Conservation (phyloP, 2,888 invertebrate species). For the Hirtodrosophila cameraria region DNA sequence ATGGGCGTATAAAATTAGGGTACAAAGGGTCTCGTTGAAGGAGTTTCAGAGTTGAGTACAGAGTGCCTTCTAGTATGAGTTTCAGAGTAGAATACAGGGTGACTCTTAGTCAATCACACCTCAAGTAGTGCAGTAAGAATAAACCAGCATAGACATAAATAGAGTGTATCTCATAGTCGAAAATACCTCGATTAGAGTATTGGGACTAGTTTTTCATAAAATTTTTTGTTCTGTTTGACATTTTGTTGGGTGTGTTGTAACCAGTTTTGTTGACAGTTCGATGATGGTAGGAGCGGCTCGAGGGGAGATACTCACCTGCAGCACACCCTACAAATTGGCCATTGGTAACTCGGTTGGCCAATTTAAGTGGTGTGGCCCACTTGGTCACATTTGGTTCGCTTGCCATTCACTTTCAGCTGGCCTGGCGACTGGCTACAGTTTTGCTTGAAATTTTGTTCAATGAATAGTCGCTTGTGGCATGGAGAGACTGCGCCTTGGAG, state of each 20-base stretch:
- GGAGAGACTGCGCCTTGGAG: too few relatives aligned
- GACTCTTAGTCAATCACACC: too few relatives aligned
- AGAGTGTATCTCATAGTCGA: too few relatives aligned
- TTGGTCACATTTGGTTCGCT: slow-evolving; percentile 10
- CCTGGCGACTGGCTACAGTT: slow-evolving; percentile 14
- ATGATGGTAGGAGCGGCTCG: not conserved
- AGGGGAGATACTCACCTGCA: slow-evolving; percentile 14
- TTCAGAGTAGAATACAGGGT: too few relatives aligned
- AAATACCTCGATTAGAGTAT: too few relatives aligned
- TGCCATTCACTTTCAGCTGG: slow-evolving; percentile 52
- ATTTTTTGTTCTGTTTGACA: slow-evolving; percentile 20
- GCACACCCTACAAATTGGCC: slow-evolving; percentile 50
- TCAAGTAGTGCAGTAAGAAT: too few relatives aligned
- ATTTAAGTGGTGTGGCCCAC: slow-evolving; percentile 9
- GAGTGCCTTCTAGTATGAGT: too few relatives aligned
- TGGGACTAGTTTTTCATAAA: too few relatives aligned
- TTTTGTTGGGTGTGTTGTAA: slow-evolving; percentile 33
- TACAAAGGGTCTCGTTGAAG: too few relatives aligned
- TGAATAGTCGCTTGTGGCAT: not conserved
- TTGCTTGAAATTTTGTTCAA: slow-evolving; percentile 1
- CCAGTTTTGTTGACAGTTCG: not conserved
- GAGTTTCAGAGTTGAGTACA: too few relatives aligned
- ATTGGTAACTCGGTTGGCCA: slow-evolving; percentile 11
- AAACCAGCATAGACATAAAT: too few relatives aligned
- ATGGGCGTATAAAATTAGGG: too few relatives aligned